Base-by-base conservation (phyloP, 2,113 vertebrate genomes). In the Gambusia holbrooki region DNA sequence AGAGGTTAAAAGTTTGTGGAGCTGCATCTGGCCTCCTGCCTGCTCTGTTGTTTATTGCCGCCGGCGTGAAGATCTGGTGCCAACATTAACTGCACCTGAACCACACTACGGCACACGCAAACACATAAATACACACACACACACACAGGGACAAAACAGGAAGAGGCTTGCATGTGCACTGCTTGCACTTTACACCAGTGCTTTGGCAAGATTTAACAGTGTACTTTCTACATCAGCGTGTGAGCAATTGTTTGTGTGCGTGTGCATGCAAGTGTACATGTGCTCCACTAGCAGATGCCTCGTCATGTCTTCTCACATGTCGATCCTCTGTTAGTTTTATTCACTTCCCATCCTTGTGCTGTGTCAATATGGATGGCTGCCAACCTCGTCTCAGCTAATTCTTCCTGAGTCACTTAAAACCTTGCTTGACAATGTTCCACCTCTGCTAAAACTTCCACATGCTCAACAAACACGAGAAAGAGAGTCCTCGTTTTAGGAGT, bases 1-100 rank as follows among this genome's bases (percentile, higher is more conserved):
- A 93, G 92, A 94, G 94, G 93, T 95, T 94, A 93, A 94, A 94
- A 94, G 94, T 94, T 94, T 95, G 93, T 92, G 77, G 93, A 93
- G 93, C 93, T 93, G 91, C 86, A 90, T 92, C 92, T 95, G 95
- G 95, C 94, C 92, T 84, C 87, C 85, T 93, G 94, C 95, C 95
- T 92, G 91, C 93, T 93, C 89, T 90, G 92, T 94, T 94, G 93
- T 93, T 94, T 94, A 94, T 91, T 94, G 95, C 95, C 92, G 88
- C 84, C 32, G 94, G 95, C 93, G 86, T 90, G 76, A 83, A 91
- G 92, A 93, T 93, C 89, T 92, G 89, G 90, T 94, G 95, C 93
- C 94, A 95, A 93, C 87, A 88, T 90, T 94, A 93, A 95, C 95
- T 94, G 79, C 95, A 95, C 94, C 93, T 95, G 93, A 94, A 94